These are phyloP conservation scores for Vollenhovia emeryi DNA, from an alignment of 1,140 invertebrate genomes.

Conservation along the genomic window DNA sequence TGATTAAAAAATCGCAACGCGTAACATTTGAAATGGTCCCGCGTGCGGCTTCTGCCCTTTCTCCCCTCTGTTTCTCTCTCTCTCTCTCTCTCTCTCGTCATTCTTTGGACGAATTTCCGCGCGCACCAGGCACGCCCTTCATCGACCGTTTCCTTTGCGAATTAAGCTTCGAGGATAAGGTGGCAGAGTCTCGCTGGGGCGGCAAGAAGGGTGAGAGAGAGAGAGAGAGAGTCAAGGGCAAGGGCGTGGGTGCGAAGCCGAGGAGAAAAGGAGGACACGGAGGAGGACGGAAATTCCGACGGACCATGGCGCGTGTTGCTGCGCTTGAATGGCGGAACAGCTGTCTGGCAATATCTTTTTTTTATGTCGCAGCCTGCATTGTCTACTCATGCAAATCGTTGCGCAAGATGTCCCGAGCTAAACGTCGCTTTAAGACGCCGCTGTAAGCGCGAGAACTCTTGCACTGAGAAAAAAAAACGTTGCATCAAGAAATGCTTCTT, in stretches of 20 bases:
- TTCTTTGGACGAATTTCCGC: constrained; percentile 46
- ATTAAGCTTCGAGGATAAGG: constrained; percentile 71
- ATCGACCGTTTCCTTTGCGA: constrained; percentile 71
- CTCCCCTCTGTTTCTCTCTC: no score
- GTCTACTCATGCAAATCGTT: constrained; percentile 57
- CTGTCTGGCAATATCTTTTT: constrained; percentile 50
- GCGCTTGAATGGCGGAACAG: constrained; percentile 42
- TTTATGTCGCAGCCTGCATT: constrained; percentile 53
- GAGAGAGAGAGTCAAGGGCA: constrained; percentile 73
- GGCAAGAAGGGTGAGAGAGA: constrained; percentile 53
- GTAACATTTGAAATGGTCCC: constrained; percentile 39
- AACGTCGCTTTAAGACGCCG: constrained; percentile 35
- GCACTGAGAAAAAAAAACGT: no score
- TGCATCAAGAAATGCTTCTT: no score
- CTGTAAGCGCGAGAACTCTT: constrained; percentile 12
- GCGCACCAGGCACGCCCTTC: constrained; percentile 65
- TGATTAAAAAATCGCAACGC: constrained; percentile 47
- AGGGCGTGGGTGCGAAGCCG: constrained; percentile 61
- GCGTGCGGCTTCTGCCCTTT: background rate
- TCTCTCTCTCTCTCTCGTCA: constrained; percentile 34
- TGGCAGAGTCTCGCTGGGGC: constrained; percentile 56
- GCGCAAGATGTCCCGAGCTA: constrained; percentile 44
- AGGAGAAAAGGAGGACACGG: constrained; percentile 47
- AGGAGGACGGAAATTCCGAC: constrained; percentile 40
- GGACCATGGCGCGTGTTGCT: constrained; percentile 31